Percentiles rank a stretch among this genome's conserved stretches.
phyloP scores from a whole-genome alignment of 2,888 invertebrate genomes.

The Rhagonycha lutea region DNA sequence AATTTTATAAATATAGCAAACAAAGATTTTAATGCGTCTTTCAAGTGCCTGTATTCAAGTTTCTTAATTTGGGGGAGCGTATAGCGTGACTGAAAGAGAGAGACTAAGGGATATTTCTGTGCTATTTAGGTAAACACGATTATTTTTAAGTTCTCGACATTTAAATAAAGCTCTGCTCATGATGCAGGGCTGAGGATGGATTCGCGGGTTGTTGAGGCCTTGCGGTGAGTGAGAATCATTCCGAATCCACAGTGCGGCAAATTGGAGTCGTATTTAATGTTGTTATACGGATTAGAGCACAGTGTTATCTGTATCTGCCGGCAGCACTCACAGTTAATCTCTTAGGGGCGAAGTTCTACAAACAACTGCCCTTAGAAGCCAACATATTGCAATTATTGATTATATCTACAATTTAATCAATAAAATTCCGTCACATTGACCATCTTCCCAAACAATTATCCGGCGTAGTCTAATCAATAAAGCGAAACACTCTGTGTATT shows the following conservation, averaged over 20 bases:
- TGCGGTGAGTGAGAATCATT: constrained; percentile 52
- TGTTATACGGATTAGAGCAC: constrained; percentile 57
- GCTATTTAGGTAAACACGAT: constrained; percentile 43
- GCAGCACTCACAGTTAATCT: constrained; percentile 54
- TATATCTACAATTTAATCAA: constrained; percentile 23
- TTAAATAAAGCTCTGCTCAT: constrained; percentile 39
- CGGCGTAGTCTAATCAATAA: neutral
- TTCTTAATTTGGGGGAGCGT: constrained; percentile 41
- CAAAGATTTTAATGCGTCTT: constrained; percentile 44
- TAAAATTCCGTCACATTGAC: constrained; percentile 19
- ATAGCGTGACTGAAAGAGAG: constrained; percentile 39
- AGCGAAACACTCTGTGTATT: neutral
- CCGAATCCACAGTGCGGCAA: constrained; percentile 59
- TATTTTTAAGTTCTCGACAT: constrained; percentile 44
- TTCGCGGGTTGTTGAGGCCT: constrained; percentile 46
- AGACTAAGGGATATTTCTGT: constrained; percentile 39
- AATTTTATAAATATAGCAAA: constrained; percentile 44
- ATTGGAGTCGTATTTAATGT: constrained; percentile 61
- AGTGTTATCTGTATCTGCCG: constrained; percentile 53
- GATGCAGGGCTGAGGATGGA: constrained; percentile 40
- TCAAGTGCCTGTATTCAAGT: constrained; percentile 33
- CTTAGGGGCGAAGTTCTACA: constrained; percentile 38
- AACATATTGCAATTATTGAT: constrained; percentile 30
- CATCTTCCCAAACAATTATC: neutral
- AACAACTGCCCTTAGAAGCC: constrained; percentile 29